phyloP scores from a whole-genome alignment of 2,888 invertebrate species.

The Taphrorychus bicolor region DNA sequence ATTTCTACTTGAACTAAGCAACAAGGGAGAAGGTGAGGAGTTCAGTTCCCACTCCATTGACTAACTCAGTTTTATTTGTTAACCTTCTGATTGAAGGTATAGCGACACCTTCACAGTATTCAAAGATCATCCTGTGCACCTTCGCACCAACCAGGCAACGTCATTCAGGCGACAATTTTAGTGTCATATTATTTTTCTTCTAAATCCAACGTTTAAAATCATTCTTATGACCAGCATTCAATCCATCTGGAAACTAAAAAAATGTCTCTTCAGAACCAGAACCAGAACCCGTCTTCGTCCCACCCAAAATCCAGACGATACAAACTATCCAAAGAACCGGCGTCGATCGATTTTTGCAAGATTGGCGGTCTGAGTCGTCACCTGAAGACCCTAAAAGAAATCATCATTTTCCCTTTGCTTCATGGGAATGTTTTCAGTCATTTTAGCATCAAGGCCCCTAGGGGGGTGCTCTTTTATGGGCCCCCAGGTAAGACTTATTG shows the following conservation, averaged over 20 bases:
- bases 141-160: too few species aligned
- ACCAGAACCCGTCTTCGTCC: slow-evolving; percentile 27
- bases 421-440: slow-evolving; percentile 55
- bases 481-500: slow-evolving; percentile 56
- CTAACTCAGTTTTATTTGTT: too few species aligned
- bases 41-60: too few species aligned
- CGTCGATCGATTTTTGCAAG: slow-evolving; percentile 53
- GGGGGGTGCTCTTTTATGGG: slow-evolving; percentile 57
- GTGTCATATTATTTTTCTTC: slow-evolving; percentile 7
- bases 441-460: slow-evolving; percentile 56
- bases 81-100: too few species aligned
- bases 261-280: slow-evolving; percentile 46
- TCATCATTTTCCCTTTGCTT: slow-evolving; percentile 56
- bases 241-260: neutral
- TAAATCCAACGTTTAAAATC: neutral
- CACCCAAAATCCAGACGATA: slow-evolving; percentile 21
- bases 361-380: slow-evolving; percentile 55
- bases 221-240: neutral
- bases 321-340: slow-evolving; percentile 33
- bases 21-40: too few species aligned
- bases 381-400: slow-evolving; percentile 53
- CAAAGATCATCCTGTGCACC: too few species aligned
- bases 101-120: too few species aligned
- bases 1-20: too few species aligned
- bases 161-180: slow-evolving; percentile 14